Evolutionary conservation across 2,797 vertebrate species (phyloP).

Genomic region (Onychomys torridus): DNA sequence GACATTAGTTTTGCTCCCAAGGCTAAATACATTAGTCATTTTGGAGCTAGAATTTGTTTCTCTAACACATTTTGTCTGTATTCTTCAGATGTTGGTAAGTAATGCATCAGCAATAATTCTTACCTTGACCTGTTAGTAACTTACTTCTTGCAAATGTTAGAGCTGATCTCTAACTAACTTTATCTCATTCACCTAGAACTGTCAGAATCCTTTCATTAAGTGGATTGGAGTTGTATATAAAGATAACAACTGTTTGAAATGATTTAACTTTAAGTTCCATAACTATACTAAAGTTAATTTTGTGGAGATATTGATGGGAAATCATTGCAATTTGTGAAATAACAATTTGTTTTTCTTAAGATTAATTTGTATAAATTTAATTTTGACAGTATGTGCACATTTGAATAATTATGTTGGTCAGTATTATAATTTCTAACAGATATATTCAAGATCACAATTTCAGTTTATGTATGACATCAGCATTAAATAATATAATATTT

Average conservation of each 20-base stretch:
- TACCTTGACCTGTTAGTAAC: conserved; percentile 6
- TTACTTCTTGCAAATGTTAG: conserved; percentile 17
- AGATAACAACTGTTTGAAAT: neutral
- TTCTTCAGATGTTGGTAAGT: conserved; percentile 26
- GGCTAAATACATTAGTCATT: conserved; percentile 71
- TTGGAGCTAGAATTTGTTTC: conserved; percentile 61
- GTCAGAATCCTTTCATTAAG: neutral
- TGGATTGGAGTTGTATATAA: neutral
- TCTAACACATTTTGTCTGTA: conserved; percentile 43
- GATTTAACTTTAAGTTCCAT: neutral
- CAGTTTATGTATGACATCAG: neutral
- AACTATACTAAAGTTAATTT: neutral
- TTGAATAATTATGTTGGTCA: neutral
- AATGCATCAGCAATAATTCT: conserved; percentile 45
- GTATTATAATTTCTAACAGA: neutral
- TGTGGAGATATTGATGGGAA: neutral
- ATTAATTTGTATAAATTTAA: neutral
- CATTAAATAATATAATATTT: neutral
- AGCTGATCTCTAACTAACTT: conserved; percentile 12
- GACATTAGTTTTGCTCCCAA: conserved; percentile 56
- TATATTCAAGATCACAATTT: neutral
- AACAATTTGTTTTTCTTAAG: neutral
- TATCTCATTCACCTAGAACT: neutral
- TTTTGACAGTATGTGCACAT: neutral
- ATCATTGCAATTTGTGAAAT: neutral